Evolutionary conservation across 2,888 invertebrate species (phyloP), one percentile per base, ranked within the genome.

Genomic region (Lingula anatina): DNA sequence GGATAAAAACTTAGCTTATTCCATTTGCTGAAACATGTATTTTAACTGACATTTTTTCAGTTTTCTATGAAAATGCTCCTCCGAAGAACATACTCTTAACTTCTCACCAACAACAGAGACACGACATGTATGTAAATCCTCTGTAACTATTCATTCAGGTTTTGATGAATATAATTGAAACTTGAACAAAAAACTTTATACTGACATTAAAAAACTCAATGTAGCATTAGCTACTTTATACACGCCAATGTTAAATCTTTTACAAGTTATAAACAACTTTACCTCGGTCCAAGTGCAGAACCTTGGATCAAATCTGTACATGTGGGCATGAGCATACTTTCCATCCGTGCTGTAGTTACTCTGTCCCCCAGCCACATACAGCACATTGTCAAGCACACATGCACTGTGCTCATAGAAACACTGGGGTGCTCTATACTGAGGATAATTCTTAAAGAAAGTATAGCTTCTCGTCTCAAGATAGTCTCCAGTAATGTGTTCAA

Each of bases 231-330:
- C 35, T 21, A 39, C 20, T 2, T 36, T 36, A 18, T 2, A 36
- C 20, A 18, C 5, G 2, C 20, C 5, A 36, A n/a, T n/a, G n/a
- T n/a, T n/a, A n/a, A n/a, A n/a, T n/a, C n/a, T n/a, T n/a, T n/a
- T n/a, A n/a, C n/a, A n/a, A n/a, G n/a, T 36, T 3, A 36, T 18
- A 18, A 20, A 3, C n/a, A 36, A 31, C 31, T 31, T 3, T 43
- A 43, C 43, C 43, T 43, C 43, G 5, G 26, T 43, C 43, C 43
- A 43, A 15, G 24, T 27, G 26, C n/a, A 43, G 12, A 24, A 25
- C 26, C 43, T 2, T 21, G 43, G 25, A 24, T 43, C 43, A 43
- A 43, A 43, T 15, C 43, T 26, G 27, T 43, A 26, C 12, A 43
- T n/a, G 12, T 20, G 18, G n/a, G 12, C 23, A 12, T 25, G 24